A percentile compares a stretch with the other conserved stretches of the same genome.
phyloP scores from a whole-genome alignment of 2,888 invertebrate genomes.

The Phanerotoma sp. region DNA sequence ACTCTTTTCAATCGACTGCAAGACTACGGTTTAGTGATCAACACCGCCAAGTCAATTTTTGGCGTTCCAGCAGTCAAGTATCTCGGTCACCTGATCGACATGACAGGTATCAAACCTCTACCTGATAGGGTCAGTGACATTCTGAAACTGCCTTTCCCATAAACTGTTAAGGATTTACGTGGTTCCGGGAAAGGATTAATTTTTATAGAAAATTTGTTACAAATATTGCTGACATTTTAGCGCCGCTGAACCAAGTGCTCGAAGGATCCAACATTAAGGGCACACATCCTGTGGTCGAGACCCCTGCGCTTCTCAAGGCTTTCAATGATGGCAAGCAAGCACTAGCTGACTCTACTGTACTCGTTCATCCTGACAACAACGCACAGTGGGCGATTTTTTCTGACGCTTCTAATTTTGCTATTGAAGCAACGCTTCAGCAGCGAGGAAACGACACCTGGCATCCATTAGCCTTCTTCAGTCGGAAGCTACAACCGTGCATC shows the following conservation, averaged over 20 bases:
- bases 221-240: slow-evolving; percentile 42
- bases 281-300: slow-evolving; percentile 36
- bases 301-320: slow-evolving; percentile 30
- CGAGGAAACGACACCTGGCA: slow-evolving; percentile 18
- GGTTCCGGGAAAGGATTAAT: slow-evolving; percentile 49
- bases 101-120: slow-evolving; percentile 34
- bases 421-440: slow-evolving; percentile 54
- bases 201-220: slow-evolving; percentile 49
- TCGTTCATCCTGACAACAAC: neutral
- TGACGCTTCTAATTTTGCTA: slow-evolving; percentile 44
- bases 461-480: slow-evolving; percentile 5
- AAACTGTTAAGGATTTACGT: slow-evolving; percentile 40
- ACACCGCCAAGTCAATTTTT: slow-evolving; percentile 5
- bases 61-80: slow-evolving; percentile 9
- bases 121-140: slow-evolving; percentile 44
- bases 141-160: slow-evolving; percentile 34
- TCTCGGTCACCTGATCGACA: slow-evolving; percentile 4
- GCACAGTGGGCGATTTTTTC: neutral
- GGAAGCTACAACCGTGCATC: neutral
- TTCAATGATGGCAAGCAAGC: slow-evolving; percentile 40
- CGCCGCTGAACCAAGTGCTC: neutral
- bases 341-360: neutral
- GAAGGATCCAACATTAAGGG: slow-evolving; percentile 34
- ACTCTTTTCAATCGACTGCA: slow-evolving; percentile 2
- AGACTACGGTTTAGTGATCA: slow-evolving; percentile 16